phyloP scores from a whole-genome alignment of 92 coral and sea anemone genomes.

The Epizoanthus ramosus region DNA sequence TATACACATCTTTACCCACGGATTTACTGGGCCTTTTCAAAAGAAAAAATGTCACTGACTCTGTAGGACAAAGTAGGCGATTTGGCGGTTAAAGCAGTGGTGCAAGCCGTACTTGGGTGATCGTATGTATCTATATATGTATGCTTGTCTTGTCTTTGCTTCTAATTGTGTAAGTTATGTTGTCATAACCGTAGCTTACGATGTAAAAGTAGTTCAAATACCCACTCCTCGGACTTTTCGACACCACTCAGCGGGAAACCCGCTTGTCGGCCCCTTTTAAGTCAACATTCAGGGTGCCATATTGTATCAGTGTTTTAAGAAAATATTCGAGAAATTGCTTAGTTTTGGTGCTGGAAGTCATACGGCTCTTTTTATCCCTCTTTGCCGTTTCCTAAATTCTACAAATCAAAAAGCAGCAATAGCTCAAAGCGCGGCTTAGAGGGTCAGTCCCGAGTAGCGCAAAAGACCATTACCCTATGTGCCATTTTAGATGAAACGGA shows the following conservation, averaged over 20 bases:
- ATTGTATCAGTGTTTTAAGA: conserved; percentile 26
- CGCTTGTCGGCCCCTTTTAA: conserved; percentile 30
- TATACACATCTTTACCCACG: background rate
- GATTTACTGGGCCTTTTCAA: background rate
- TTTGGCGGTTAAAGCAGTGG: background rate
- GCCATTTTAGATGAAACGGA: too few species aligned
- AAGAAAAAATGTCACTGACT: conserved; percentile 9
- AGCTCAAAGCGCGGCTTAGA: background rate
- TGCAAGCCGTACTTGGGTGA: background rate
- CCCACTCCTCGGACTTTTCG: background rate
- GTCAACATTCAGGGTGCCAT: conserved; percentile 43
- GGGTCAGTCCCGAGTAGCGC: background rate
- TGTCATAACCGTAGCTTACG: background rate
- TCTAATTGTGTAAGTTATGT: background rate
- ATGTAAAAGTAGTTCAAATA: background rate
- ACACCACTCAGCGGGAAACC: conserved; percentile 34
- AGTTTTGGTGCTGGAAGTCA: background rate
- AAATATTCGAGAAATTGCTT: background rate
- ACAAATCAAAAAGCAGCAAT: background rate
- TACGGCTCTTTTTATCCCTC: background rate
- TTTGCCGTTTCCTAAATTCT: conserved; percentile 2
- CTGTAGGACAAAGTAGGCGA: conserved; percentile 10
- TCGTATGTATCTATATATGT: background rate
- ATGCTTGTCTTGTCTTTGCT: background rate
- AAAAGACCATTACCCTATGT: too few species aligned